phyloP scores from a whole-genome alignment of 2,113 vertebrate species.

The Apaloderma vittatum region DNA sequence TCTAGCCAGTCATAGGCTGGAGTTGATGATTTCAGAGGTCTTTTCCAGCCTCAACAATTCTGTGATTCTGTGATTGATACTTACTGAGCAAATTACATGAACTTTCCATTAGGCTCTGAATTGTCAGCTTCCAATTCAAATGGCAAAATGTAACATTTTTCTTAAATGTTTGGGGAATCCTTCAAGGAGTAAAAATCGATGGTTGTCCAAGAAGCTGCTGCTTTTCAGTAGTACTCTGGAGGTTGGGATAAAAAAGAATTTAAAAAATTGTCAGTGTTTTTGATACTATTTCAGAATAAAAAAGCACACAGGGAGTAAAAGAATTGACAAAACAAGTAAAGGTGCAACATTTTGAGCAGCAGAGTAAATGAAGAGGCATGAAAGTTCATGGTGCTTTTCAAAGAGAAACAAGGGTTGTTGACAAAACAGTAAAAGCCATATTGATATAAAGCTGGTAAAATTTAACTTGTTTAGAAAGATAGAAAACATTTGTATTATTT shows the following conservation, averaged over 20 bases:
- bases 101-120: neutral
- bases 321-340: neutral
- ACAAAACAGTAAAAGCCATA: neutral
- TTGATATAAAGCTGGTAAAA: neutral
- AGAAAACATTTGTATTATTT: neutral
- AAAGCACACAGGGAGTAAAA: neutral
- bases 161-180: neutral
- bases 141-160: neutral
- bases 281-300: neutral
- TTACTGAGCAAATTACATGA: neutral
- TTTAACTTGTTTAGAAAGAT: neutral
- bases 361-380: neutral
- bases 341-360: neutral
- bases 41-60: too few species aligned
- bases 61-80: neutral
- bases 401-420: neutral
- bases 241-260: neutral
- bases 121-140: neutral
- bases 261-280: fast-evolving
- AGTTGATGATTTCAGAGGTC: too few species aligned
- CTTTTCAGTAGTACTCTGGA: neutral
- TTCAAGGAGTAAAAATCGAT: neutral
- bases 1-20: neutral
- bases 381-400: neutral
- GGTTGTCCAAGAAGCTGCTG: neutral